Evolutionary conservation across 1,140 invertebrate genomes (phyloP).

Genomic region (Brachystomella parvula): DNA sequence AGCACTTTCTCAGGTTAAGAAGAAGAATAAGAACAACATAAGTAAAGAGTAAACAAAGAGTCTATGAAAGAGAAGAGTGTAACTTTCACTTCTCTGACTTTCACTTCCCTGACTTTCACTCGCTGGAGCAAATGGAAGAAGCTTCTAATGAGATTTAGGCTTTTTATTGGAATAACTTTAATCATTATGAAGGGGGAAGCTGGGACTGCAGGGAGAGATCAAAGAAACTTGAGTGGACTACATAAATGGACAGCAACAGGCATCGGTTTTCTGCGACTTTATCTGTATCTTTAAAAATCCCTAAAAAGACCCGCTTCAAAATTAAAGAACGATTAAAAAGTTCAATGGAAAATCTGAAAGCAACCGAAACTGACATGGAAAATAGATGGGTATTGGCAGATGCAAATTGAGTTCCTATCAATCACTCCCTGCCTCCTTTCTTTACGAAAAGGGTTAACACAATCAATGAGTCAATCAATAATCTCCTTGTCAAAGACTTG

Average conservation of each 20-base stretch:
- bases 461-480: not conserved
- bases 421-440: not conserved
- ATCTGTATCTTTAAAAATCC: no score
- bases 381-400: not conserved
- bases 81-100: no score
- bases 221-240: not conserved
- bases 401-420: not conserved
- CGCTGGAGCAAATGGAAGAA: no score
- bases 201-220: not conserved
- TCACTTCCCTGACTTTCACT: no score
- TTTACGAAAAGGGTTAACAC: not conserved
- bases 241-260: constrained; percentile 3
- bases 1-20: no score
- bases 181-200: not conserved
- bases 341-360: no score
- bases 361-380: not conserved
- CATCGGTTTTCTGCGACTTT: no score
- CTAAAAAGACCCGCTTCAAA: no score
- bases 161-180: not conserved
- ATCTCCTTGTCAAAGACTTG: not conserved
- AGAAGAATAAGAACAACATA: no score
- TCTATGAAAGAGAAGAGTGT: no score
- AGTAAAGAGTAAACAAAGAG: no score
- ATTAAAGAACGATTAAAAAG: no score
- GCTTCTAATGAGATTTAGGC: not conserved